Base-by-base conservation (phyloP, 2,797 vertebrate genomes). In the Anguilla marmorata region DNA sequence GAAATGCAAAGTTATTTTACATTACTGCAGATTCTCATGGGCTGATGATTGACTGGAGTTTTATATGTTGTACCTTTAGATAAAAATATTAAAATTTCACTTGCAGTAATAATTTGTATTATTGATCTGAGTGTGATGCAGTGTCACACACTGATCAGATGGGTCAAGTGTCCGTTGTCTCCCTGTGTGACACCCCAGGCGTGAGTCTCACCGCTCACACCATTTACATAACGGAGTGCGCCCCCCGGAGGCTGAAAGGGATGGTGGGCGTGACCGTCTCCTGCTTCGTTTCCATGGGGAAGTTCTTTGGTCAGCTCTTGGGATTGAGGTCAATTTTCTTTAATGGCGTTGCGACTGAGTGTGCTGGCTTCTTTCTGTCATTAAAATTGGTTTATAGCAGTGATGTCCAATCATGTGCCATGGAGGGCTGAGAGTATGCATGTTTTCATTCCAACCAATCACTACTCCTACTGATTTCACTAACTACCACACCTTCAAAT, bases 301-400 rank as follows among this genome's bases (percentile, higher is more conserved):
- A 95, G 93, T 96, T 97, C 87, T 52, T 3, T 0, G 95, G 95
- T 87, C 96, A 96, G 91, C 90, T 96, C 83, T 85, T 96, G 84
- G 96, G 96, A 84, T 94, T 96, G 92, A 95, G 95, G 96, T 97
- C 89, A 94, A 91, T 69, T 91, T 63, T 19, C 24, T 30, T 37
- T 12, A 41, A 37, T 14, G 3, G 33, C 24, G 6, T 66, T 2
- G 5, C 84, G 69, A 82, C 5, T 56, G 84, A 63, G 79, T 85
- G 63, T 48, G 52, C 24, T 86, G 83, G 21, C 1, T 60, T 14
- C 50, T 50, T 50, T 50, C 50, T 50, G 50, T 50, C 9, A 50
- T 50, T 50, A 6, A 50, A 50, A 5, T 50, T 37, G 37, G 37
- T 37, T 37, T 37, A 37, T 37, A 37, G 37, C 37, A 37, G 37